phyloP scores from a whole-genome alignment of 1,140 invertebrate species.

The Aphelinus certus region DNA sequence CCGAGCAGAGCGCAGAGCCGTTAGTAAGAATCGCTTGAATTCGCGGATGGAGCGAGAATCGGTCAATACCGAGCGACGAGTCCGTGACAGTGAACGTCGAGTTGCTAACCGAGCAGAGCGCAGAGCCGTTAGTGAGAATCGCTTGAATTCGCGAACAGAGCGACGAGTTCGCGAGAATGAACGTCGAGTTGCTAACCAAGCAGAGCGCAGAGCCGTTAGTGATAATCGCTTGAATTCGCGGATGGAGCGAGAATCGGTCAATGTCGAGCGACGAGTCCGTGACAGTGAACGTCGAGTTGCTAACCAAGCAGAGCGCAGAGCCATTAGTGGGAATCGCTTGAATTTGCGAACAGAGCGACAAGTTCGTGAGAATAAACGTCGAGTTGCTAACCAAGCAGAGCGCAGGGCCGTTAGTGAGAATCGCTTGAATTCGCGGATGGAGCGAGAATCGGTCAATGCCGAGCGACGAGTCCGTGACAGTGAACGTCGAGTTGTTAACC shows the following conservation, averaged over 20 bases:
- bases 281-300: constrained; percentile 26
- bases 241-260: neutral
- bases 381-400: neutral
- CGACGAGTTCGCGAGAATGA: neutral
- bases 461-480: neutral
- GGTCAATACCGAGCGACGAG: neutral
- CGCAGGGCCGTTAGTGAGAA: neutral
- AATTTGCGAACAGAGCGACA: no score
- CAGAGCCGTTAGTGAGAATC: neutral
- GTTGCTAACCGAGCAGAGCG: neutral
- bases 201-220: neutral
- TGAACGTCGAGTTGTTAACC: neutral
- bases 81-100: constrained; percentile 10
- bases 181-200: neutral
- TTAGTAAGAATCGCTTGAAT: no score
- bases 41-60: neutral
- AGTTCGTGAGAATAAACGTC: no score
- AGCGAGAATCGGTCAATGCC: neutral
- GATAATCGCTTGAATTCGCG: no score
- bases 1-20: neutral
- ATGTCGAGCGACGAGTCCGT: constrained; percentile 15
- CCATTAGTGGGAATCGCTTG: neutral
- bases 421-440: neutral
- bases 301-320: no score
- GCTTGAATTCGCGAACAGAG: neutral